Evolutionary conservation across 2,888 invertebrate genomes (phyloP), one percentile per base, ranked within the genome.

Genomic region (Drosophila incognita): DNA sequence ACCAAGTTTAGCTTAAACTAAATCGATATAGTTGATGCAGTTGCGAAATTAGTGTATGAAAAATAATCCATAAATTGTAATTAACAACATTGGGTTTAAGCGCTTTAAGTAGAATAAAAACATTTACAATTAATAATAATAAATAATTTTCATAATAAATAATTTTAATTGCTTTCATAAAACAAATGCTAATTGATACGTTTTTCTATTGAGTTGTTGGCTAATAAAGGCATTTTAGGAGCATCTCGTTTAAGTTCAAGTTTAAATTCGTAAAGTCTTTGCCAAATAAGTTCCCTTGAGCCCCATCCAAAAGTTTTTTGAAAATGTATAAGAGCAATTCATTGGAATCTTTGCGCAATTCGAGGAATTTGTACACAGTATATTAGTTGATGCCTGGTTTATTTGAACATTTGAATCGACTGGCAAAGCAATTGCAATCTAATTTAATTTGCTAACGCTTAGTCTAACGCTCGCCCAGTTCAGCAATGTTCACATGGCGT

Each of bases 351-450:
- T 38, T 61, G 7, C 6, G 33, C n/a, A 35, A 21, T 21, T 62
- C 53, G 27, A 71, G 62, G 58, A 71, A 72, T 63, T 63, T 40
- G 21, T n/a, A 10, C 15, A 57, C 15, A 62, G 70, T 61, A 31
- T 51, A 38, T 60, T 52, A 27, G 29, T 18, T 35, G 56, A 13
- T 51, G 56, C 29, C 42, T 52, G 42, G 63, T 72, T 80, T 79
- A 52, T 60, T 72, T 69, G 40, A 61, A 60, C 73, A 82, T 79
- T 81, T 72, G 74, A 87, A 85, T 80, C 54, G 75, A 73, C 61
- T 76, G 49, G 53, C 66, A 66, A 69, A 80, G 68, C 75, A 72
- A 83, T 81, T 85, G 83, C 69, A 87, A 80, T 83, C 77, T 85
- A 80, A 84, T 85, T 84, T 77, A 83, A 88, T 86, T 87, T 77